Base-by-base conservation (phyloP, 2,113 vertebrate species). In the Muscicapa adusta region DNA sequence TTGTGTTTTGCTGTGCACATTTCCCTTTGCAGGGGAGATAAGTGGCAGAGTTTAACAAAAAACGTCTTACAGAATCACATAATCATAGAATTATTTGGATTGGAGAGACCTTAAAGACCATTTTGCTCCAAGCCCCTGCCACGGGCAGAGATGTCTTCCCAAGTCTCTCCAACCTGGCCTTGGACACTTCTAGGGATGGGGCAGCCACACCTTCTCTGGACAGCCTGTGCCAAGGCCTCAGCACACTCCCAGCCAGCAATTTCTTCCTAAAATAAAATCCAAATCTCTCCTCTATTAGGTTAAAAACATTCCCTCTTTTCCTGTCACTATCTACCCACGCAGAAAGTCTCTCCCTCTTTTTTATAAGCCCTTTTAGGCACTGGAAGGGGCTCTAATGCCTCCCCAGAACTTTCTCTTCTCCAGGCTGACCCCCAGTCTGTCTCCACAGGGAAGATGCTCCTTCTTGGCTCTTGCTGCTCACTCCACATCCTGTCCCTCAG, bases 401-500 rank as follows among this genome's bases (percentile, higher is more conserved):
- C 19, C 16, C 17, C 18, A 23, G 38, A 67, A 4, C 45, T 43
- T 40, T 60, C 11, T 66, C 19, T 60, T 53, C 54, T 54, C n/a
- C 54, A 54, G 19, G 61, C 22, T 67, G 53, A 66, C 4, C 10
- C 53, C 17, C 61, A 36, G 18, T 31, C 66, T 80, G 58, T 26
- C 43, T 65, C 58, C 14, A 16, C 2, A n/a, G 38, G 24, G 9
- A 58, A 45, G 26, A 25, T 25, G 29, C 29, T 61, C 61, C 33
- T 45, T 19, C 45, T 28, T 9, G 20, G 19, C 38, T 57, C 2
- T 5, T 10, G 47, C 65, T 47, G 60, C 65, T 23, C 65, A n/a
- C 42, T 22, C 5, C 31, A 14, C 0, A 0, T 8, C 54, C 60
- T 0, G 7, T 31, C 51, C 40, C 38, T 42, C 1, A 1, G 40